phyloP scores from a whole-genome alignment of 1,140 invertebrate genomes.

The Heliconius hewitsoni region DNA sequence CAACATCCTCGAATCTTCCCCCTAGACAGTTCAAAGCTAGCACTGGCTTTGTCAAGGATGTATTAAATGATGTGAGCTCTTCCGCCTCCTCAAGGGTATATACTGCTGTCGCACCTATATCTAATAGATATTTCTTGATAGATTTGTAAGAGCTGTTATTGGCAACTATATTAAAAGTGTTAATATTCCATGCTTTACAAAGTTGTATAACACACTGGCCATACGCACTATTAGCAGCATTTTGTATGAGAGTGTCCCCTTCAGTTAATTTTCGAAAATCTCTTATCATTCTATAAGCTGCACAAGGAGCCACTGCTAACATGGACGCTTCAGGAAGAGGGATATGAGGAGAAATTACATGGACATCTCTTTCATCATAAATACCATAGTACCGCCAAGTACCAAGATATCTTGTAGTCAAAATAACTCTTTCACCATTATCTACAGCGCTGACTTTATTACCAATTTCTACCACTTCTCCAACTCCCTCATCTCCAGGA shows the following conservation, averaged over 20 bases:
- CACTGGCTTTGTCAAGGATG: constrained; percentile 85
- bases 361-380: constrained; percentile 83
- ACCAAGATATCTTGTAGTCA: constrained; percentile 85
- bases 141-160: constrained; percentile 87
- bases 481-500: constrained; percentile 96
- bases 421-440: constrained; percentile 91
- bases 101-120: constrained; percentile 91
- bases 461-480: constrained; percentile 88
- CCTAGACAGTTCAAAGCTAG: constrained; percentile 97
- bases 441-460: constrained; percentile 83
- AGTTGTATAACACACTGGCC: constrained; percentile 96
- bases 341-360: constrained; percentile 86
- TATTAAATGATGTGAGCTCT: constrained; percentile 85
- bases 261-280: constrained; percentile 91
- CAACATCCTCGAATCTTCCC: constrained; percentile 92
- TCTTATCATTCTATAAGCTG: constrained; percentile 96
- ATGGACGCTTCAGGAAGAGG: constrained; percentile 90
- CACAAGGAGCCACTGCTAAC: constrained; percentile 94
- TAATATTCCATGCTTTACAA: constrained; percentile 87
- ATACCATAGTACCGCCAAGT: constrained; percentile 92
- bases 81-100: constrained; percentile 93
- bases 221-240: constrained; percentile 97
- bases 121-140: constrained; percentile 85
- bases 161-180: constrained; percentile 93
- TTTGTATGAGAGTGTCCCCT: constrained; percentile 91